phyloP scores from a whole-genome alignment of 2,888 invertebrate genomes.

The Diarsia mendica region DNA sequence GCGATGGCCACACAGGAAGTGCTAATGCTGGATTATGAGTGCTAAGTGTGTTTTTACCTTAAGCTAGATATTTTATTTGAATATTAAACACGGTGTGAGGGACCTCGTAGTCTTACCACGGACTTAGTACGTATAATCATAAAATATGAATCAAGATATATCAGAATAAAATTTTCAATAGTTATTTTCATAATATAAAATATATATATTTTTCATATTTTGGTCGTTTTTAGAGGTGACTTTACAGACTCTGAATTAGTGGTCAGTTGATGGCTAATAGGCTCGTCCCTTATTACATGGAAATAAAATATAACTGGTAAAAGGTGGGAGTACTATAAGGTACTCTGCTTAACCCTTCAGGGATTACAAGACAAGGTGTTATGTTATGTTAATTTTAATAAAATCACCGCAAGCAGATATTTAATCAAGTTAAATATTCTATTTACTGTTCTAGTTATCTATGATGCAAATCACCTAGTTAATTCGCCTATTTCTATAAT shows the following conservation, averaged over 20 bases:
- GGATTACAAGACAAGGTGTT: too few relatives aligned
- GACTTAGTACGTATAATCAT: not conserved
- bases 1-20: slow-evolving; percentile 40
- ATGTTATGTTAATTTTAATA: too few relatives aligned
- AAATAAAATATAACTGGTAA: too few relatives aligned
- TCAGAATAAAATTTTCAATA: not conserved
- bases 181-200: not conserved
- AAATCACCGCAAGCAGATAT: too few relatives aligned
- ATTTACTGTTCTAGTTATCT: slow-evolving; percentile 3
- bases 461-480: not conserved
- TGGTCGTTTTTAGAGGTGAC: not conserved
- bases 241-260: too few relatives aligned
- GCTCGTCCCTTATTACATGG: too few relatives aligned
- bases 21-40: slow-evolving; percentile 1
- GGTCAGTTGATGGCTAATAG: too few relatives aligned
- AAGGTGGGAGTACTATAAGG: too few relatives aligned
- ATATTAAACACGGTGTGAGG: not conserved
- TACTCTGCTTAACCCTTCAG: too few relatives aligned
- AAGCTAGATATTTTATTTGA: slow-evolving; percentile 4
- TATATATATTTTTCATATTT: too few relatives aligned
- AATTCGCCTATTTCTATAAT: not conserved
- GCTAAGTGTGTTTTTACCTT: slow-evolving; percentile 4
- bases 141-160: not conserved
- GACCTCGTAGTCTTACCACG: not conserved
- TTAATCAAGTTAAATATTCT: not conserved